Base-by-base conservation (phyloP, 1,140 invertebrate species). In the Harpegnathos saltator region DNA sequence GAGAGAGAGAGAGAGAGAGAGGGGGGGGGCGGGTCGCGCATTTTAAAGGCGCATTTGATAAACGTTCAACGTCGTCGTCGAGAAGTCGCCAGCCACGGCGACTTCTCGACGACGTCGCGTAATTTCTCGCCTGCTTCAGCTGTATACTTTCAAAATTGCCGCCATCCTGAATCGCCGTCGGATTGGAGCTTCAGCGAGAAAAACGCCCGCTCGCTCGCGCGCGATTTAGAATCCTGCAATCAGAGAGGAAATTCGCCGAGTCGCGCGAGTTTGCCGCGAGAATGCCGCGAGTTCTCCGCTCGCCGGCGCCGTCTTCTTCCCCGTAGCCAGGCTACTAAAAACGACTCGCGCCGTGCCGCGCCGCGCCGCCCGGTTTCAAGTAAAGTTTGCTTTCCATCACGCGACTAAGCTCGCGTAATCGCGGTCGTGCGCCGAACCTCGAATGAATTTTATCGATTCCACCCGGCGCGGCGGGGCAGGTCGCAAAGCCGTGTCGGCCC, bases 401-500 rank as follows among this genome's bases (percentile, higher is more conserved):
- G 59, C 63, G 65, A 50, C 50, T 71, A 48, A 58, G 50, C 56
- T 50, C 48, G 62, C 62, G 75, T 80, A 71, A 71, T 69, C 63
- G 61, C 65, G 33, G 63, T 50, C 66, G 66, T 44, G 68, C 54
- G 44, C 29, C 66, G n/a, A 72, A 19, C 75, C 4, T 59, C 19
- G 24, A 82, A 66, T 82, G 63, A 63, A 85, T 73, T 82, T 85
- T 73, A 69, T 73, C 75, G 78, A 82, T 82, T 52, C n/a, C 50
- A n/a, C n/a, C n/a, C n/a, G n/a, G n/a, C n/a, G n/a, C n/a, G 54
- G 54, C n/a, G 26, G n/a, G 15, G 63, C 29, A 69, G 66, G 82
- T 81, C 65, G 75, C 65, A 52, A 72, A 72, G 50, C 65, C 71
- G n/a, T 54, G 26, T 17, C 29, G 33, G 22, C 22, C 5, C 14